phyloP scores from a whole-genome alignment of 1,140 invertebrate genomes.

The Drusus annulatus region DNA sequence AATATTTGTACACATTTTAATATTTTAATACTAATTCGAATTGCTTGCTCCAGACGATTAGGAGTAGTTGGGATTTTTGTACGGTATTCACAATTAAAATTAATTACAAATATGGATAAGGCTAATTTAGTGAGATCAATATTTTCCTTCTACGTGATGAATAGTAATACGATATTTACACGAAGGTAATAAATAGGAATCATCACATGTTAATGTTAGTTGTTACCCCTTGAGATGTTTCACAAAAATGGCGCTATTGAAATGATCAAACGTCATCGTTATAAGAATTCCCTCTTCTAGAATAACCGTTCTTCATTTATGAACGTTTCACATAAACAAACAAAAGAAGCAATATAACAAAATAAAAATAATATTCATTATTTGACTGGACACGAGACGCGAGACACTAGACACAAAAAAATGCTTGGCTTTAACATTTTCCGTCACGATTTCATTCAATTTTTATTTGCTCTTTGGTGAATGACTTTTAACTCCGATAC shows the following conservation, averaged over 20 bases:
- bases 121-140: too few relatives aligned
- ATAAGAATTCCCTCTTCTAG: neutral
- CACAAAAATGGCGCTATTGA: neutral
- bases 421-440: slow-evolving; percentile 24
- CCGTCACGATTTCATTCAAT: slow-evolving; percentile 25
- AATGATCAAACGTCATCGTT: neutral
- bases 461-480: slow-evolving; percentile 26
- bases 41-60: too few relatives aligned
- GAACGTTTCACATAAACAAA: neutral
- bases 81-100: too few relatives aligned
- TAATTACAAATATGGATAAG: too few relatives aligned
- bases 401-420: neutral
- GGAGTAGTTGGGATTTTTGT: too few relatives aligned
- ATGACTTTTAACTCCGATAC: slow-evolving; percentile 23
- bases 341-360: neutral
- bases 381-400: neutral
- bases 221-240: too few relatives aligned
- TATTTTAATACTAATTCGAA: too few relatives aligned
- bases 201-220: too few relatives aligned
- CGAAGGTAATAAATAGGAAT: too few relatives aligned
- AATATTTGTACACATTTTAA: too few relatives aligned
- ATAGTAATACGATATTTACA: too few relatives aligned
- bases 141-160: too few relatives aligned
- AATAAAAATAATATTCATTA: slow-evolving; percentile 21
- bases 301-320: neutral